Evolutionary conservation across 2,888 invertebrate genomes (phyloP), one percentile per base, ranked within the genome.

Genomic region (Erebia palarica): DNA sequence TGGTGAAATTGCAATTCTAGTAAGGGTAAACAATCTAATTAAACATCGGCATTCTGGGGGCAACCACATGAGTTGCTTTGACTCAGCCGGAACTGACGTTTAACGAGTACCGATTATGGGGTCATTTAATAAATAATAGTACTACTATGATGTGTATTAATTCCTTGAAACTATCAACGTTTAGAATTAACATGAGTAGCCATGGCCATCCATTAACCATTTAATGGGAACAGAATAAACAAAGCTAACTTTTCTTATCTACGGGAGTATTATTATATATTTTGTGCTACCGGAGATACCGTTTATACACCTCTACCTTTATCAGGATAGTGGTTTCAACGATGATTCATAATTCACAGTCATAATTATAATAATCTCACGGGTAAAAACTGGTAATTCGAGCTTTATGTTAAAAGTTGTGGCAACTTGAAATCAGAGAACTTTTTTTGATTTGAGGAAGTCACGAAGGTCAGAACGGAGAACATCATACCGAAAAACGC

Each of bases 21-120:
- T 3, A 9, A n/a, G 13, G 8, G 47, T 61, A 13, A 44, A 61
- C 18, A 44, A 11, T 66, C 21, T 27, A 8, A 21, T 66, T 18
- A 58, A 66, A 21, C 58, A 11, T 58, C 47, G 58, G 58, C 66
- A 27, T 27, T 21, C 9, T 49, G 18, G 47, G 58, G 55, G 55
- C n/a, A 58, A 1, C 47, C 57, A 66, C 66, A 49, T 47, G n/a
- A 66, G 13, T 58, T 10, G 16, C 3, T 47, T 47, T 66, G 66
- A 47, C 47, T 66, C 66, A 58, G 10, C 21, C 47, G 66, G 66
- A 66, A 57, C 58, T 58, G 27, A 42, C 42, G 36, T 44, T n/a
- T 65, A n/a, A 36, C 36, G 53, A 65, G n/a, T 51, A 14, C 64
- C 14, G 14, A 65, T 36, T 16, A 53, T 36, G 53, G 53, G n/a